These are phyloP conservation scores for Microtus richardsoni DNA, from an alignment of 2,113 vertebrate species.

Conservation along the genomic window DNA sequence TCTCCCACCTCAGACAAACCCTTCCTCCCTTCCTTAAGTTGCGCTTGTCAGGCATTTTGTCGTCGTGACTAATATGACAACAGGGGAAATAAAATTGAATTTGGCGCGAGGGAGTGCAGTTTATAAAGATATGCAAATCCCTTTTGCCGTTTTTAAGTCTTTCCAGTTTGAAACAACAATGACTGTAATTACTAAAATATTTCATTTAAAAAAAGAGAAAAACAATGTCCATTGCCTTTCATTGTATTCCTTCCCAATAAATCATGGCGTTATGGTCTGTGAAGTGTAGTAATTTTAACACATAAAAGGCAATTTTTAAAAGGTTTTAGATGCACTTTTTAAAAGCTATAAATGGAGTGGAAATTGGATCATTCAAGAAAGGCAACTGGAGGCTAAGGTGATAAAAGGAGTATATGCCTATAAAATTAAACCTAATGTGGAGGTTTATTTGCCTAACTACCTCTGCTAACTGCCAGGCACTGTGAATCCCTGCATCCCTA, in stretches of 20 bases:
- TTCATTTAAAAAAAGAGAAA: slow-evolving; percentile 59
- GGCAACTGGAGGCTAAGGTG: slow-evolving; percentile 20
- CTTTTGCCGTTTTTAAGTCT: not conserved
- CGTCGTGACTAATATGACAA: not conserved
- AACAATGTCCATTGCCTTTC: not conserved
- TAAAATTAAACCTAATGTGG: slow-evolving; percentile 53
- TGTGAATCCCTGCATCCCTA: slow-evolving; percentile 33
- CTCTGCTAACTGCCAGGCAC: slow-evolving; percentile 27
- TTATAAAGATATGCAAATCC: not conserved
- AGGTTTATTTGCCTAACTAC: slow-evolving; percentile 43
- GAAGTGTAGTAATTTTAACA: slow-evolving; percentile 29
- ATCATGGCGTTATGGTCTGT: not conserved
- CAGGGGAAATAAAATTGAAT: not conserved
- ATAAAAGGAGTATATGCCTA: slow-evolving; percentile 11
- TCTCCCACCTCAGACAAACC: not conserved
- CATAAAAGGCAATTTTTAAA: not conserved
- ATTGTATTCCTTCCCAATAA: slow-evolving; percentile 37
- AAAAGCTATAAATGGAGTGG: slow-evolving; percentile 34
- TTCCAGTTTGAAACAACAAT: slow-evolving; percentile 51
- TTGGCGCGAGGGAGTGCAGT: not conserved
- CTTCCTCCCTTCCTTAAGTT: not conserved
- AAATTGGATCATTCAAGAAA: slow-evolving; percentile 58
- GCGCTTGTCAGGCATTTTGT: not conserved
- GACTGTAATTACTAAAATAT: slow-evolving; percentile 40
- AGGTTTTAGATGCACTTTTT: slow-evolving; percentile 38